A percentile compares a stretch with the other conserved stretches of the same genome.
Conservation (phyloP, 2,113 vertebrate species). For the Toxotes jaculatrix region DNA sequence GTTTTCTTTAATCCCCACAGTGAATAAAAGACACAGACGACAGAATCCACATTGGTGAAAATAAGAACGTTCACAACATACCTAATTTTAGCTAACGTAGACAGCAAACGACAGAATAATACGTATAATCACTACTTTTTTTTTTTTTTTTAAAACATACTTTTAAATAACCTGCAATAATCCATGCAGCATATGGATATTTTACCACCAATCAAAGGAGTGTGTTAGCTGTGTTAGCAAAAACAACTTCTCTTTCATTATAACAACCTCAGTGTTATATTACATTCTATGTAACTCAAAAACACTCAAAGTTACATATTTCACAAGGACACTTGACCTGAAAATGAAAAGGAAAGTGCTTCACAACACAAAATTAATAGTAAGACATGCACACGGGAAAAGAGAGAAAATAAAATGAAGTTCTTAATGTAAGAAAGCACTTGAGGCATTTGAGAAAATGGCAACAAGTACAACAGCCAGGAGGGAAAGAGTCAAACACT, state of each 20-base stretch:
- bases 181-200: constrained; percentile 67
- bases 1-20: constrained; percentile 61
- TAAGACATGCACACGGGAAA: constrained; percentile 39
- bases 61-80: constrained; percentile 54
- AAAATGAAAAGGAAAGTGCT: constrained; percentile 57
- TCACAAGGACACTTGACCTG: constrained; percentile 80
- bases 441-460: constrained; percentile 59
- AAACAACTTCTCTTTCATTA: constrained; percentile 25
- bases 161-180: constrained; percentile 58
- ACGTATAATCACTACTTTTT: constrained; percentile 46
- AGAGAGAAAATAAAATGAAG: not conserved
- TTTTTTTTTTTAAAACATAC: constrained; percentile 44
- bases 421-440: constrained; percentile 59
- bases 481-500: not conserved
- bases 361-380: constrained; percentile 34
- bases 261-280: constrained; percentile 50
- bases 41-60: constrained; percentile 56
- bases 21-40: constrained; percentile 63
- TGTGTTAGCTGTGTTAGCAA: constrained; percentile 56
- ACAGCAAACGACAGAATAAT: constrained; percentile 53
- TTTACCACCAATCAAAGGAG: constrained; percentile 31
- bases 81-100: constrained; percentile 35
- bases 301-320: constrained; percentile 51
- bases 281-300: constrained; percentile 72
- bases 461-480: constrained; percentile 39